These are phyloP conservation scores for Whitmania pigra DNA, from an alignment of 1,140 invertebrate genomes.

Conservation along the genomic window DNA sequence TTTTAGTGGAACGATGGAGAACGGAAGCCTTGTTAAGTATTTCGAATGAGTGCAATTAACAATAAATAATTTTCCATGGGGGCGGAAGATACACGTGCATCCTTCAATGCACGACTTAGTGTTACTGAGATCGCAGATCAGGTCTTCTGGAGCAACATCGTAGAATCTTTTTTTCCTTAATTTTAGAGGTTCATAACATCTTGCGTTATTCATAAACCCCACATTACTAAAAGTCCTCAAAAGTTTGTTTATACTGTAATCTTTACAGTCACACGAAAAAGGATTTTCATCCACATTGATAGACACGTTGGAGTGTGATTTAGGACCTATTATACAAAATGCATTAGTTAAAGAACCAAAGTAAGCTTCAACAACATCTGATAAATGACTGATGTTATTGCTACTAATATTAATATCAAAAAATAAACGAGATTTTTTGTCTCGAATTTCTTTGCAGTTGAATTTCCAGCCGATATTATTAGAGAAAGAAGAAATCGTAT, in stretches of 20 bases:
- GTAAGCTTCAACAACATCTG: not conserved
- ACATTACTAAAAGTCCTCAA: not conserved
- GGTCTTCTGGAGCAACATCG: not conserved
- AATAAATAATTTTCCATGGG: too few relatives aligned
- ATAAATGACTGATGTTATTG: conserved; percentile 1
- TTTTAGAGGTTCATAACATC: not conserved
- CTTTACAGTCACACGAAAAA: not conserved
- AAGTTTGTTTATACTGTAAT: not conserved
- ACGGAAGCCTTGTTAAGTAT: too few relatives aligned
- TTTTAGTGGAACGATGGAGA: too few relatives aligned
- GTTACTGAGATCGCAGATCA: not conserved
- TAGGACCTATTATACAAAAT: conserved; percentile 4
- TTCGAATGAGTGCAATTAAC: too few relatives aligned
- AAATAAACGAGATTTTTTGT: not conserved
- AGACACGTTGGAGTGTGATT: not conserved
- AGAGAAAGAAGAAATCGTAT: not conserved
- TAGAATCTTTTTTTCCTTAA: not conserved
- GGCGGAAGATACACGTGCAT: not conserved
- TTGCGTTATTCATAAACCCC: not conserved
- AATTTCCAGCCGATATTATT: conserved; percentile 5
- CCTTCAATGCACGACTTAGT: not conserved
- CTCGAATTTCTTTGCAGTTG: not conserved
- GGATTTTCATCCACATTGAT: not conserved
- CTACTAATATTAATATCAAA: not conserved
- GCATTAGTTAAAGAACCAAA: not conserved